Evolutionary conservation across 2,888 invertebrate species (phyloP).

Genomic region (Dascillus cervinus): DNA sequence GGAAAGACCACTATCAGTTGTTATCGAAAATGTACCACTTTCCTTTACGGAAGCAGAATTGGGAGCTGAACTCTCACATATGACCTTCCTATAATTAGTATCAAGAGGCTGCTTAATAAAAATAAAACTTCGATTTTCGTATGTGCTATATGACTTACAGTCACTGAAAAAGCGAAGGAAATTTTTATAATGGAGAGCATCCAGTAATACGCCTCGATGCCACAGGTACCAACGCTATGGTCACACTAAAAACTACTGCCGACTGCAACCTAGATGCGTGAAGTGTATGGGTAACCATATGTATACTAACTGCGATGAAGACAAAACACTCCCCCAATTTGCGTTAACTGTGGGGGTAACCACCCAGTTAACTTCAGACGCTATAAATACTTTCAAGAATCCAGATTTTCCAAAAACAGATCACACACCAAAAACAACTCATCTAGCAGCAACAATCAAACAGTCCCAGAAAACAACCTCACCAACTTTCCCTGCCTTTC

Average conservation of each 20-base stretch:
- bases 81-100: no score
- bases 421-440: background rate
- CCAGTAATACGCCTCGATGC: no score
- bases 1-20: constrained; percentile 1
- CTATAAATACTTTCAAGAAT: constrained; percentile 1
- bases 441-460: background rate
- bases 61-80: no score
- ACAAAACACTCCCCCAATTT: constrained; percentile 2
- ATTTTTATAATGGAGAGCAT: no score
- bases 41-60: no score
- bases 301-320: constrained; percentile 1
- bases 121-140: no score
- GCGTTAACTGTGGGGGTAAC: no score
- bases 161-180: no score
- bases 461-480: constrained; percentile 1
- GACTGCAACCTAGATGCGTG: constrained; percentile 1
- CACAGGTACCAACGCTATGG: no score
- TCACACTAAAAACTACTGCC: no score
- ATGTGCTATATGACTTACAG: no score
- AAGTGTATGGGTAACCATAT: constrained; percentile 1
- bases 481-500: constrained; percentile 1
- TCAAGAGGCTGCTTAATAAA: no score
- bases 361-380: constrained; percentile 2
- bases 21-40: constrained; percentile 1
- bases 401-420: constrained; percentile 1